Evolutionary conservation across 1,140 invertebrate genomes (phyloP), one percentile per base, ranked within the genome.

Genomic region (Drosophila serrata): DNA sequence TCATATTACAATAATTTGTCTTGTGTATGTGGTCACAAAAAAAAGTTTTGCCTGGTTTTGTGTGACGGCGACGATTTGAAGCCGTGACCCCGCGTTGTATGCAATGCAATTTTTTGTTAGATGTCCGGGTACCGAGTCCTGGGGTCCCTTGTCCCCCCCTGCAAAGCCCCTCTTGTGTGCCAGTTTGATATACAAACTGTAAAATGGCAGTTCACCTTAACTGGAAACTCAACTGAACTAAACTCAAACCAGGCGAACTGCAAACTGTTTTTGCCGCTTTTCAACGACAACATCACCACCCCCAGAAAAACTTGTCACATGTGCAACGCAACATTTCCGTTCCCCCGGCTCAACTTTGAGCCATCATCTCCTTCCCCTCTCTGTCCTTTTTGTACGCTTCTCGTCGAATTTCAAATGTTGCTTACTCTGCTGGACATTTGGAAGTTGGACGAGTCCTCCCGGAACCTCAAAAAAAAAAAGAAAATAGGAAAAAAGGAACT

Each of bases 401-500:
- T 77, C 79, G 84, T 90, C 84, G 84, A 87, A 84, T 87, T 88
- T 88, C 84, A 88, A 88, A 88, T 90, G 84, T 82, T 84, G 85
- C 84, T 87, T 88, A 87, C 84, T 73, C 68, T 84, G 84, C 84
- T 72, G 79, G 85, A 86, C 77, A 75, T 74, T 78, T 70, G 75
- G 75, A 67, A 65, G 70, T 56, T 79, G 79, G 69, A 79, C 77
- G 84, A 79, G 31, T 39, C 37, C 17, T 9, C 45, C 37, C 29
- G 29, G 33, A 53, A 22, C 8, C 51, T 3, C 13, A n/a, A 31
- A 43, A 60, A 59, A 31, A 43, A n/a, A n/a, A n/a, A n/a, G n/a
- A n/a, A n/a, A n/a, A n/a, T n/a, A n/a, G n/a, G n/a, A n/a, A n/a
- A n/a, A 63, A 59, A 62, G 57, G 53, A 58, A 70, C 63, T 57